Base-by-base conservation (phyloP, 2,113 vertebrate species). In the Sinosuthora webbiana region DNA sequence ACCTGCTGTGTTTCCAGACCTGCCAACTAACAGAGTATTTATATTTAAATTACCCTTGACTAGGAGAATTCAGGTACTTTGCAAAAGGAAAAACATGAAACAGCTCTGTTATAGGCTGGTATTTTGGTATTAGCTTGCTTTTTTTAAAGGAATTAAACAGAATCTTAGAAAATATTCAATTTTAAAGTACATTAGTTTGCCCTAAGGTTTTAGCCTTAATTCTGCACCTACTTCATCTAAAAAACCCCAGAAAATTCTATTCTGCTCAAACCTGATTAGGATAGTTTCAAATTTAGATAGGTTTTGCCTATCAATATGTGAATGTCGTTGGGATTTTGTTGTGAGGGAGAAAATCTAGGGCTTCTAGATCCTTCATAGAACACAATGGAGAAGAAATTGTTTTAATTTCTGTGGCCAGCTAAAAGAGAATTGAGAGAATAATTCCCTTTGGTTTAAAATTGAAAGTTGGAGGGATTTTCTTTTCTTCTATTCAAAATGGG, bases 181-280 rank as follows among this genome's bases (percentile, higher is more conserved):
- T 83, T 70, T 79, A 31, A 92, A 88, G 49, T 44, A 57, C 57
- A 37, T 53, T 89, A 15, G 63, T 94, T 93, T 95, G 3, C 33
- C 62, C 65, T 70, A 65, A 79, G 44, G 11, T 7, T 81, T 89
- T 65, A 86, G 15, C 35, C n/a, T 65, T 77, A 52, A 90, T 83
- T n/a, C 15, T n/a, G 24, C 3, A 55, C 7, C 4, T 60, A 25
- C 17, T 87, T 73, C 13, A 70, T 31, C 15, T 62, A 50, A 90
- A 57, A n/a, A 35, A 86, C 16, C 37, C 2, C n/a, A 16, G 39
- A 94, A 93, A 81, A 50, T 68, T 89, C 39, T 83, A 6, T 73
- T 89, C 23, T 90, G 30, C 15, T 76, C 13, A 30, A n/a, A 5
- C 20, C 24, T 56, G 30, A 41, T 4, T 25, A 13, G 35, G 20